Evolutionary conservation across 2,113 vertebrate species (phyloP).

Genomic region (Cheilinus undulatus): DNA sequence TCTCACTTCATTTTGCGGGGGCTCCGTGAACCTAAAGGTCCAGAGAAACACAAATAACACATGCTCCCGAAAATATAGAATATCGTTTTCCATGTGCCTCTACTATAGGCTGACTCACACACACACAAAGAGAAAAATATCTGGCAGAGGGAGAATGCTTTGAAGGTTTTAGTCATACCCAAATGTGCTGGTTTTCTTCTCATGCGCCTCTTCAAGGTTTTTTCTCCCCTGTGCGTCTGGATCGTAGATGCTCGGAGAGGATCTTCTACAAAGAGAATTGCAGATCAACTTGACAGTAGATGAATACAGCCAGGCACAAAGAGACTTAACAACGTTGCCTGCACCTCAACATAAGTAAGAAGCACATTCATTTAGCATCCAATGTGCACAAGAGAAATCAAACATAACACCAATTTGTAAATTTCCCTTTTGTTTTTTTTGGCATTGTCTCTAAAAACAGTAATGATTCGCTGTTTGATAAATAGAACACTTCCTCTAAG

Average conservation of each 20-base stretch:
- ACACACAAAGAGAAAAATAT: conserved; percentile 42
- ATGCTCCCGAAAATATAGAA: conserved; percentile 55
- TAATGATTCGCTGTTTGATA: conserved; percentile 2
- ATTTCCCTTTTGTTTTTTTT: neutral
- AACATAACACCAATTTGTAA: conserved; percentile 8
- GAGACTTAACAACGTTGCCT: conserved; percentile 58
- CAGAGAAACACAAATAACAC: conserved; percentile 69
- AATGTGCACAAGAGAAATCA: conserved; percentile 18
- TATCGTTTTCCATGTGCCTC: conserved; percentile 56
- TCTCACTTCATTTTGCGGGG: conserved; percentile 69
- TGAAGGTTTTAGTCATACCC: conserved; percentile 78
- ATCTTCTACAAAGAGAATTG: conserved; percentile 80
- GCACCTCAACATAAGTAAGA: conserved; percentile 49
- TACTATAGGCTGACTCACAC: conserved; percentile 54
- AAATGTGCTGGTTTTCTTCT: conserved; percentile 76
- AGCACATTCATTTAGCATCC: conserved; percentile 45
- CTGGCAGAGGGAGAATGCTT: conserved; percentile 71
- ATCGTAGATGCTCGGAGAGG: conserved; percentile 66
- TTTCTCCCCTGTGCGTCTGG: conserved; percentile 67
- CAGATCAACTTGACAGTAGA: conserved; percentile 77
- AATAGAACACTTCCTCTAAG: conserved; percentile 11
- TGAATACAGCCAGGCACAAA: conserved; percentile 72
- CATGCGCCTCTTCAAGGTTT: conserved; percentile 71
- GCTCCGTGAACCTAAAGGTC: conserved; percentile 57
- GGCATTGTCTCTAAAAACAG: neutral